Evolutionary conservation across 2,888 invertebrate species (phyloP), one percentile per base, ranked within the genome.

Genomic region (Anthrax anthrax): DNA sequence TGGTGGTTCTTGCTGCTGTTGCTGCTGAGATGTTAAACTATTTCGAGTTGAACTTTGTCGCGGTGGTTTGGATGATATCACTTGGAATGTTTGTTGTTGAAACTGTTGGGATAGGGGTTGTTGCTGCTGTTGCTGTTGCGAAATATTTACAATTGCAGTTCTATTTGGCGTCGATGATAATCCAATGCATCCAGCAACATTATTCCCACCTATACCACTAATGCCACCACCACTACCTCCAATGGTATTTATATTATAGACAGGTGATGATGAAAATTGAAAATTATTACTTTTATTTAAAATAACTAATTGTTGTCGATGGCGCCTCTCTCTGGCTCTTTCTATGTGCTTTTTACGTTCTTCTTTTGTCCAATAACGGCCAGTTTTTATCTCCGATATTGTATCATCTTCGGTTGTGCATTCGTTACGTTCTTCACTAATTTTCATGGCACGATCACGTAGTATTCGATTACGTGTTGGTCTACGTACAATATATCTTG

Each of bases 381-480:
- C 84, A 16, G 73, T 69, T 72, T 85, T 86, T 50, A 84, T 70
- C 60, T 84, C 84, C 14, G 83, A 83, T 64, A 80, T 74, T 18
- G 83, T 81, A 56, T 86, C 84, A 56, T 86, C 85, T 60, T 86
- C 85, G 0, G 82, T 82, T 1, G 80, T 80, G 46, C 80, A 71
- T 14, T 65, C 64, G 39, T 71, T 67, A 16, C 84, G 69, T 58
- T 84, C 81, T 55, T 80, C 77, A 29, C 73, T 73, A 50, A 83
- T 72, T 56, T 77, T 76, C 48, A 77, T 69, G 4, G 80, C 81
- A 39, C 83, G 67, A 55, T 82, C 81, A 54, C 78, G 76, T 42
- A 82, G 65, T 18, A 82, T 67, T 47, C 78, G 72, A 61, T 74
- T 81, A 41, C 81, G 70, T 1, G 81, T 75, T 1, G 84, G 83